phyloP scores from a whole-genome alignment of 1,140 invertebrate genomes.

The Drosophila insularis region DNA sequence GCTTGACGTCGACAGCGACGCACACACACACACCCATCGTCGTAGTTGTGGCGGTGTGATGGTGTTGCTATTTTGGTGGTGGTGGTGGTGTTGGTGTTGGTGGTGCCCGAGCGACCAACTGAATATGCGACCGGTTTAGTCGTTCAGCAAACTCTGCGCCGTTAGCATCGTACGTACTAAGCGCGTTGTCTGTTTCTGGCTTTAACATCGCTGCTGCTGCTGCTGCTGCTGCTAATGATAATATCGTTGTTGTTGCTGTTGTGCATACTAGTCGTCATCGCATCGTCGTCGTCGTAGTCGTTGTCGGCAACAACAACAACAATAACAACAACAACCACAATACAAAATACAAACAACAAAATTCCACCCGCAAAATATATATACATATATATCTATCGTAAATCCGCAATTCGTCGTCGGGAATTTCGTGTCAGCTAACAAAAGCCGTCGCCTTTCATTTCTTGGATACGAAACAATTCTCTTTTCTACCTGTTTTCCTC shows the following conservation, averaged over 20 bases:
- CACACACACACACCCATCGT: constrained; percentile 13
- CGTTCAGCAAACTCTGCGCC: constrained; percentile 73
- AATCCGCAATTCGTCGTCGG: constrained; percentile 9
- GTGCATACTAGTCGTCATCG: constrained; percentile 27
- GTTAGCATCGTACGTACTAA: constrained; percentile 65
- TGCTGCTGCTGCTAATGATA: constrained; percentile 38
- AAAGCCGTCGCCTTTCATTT: constrained; percentile 31
- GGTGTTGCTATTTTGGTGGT: constrained; percentile 1
- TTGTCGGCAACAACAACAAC: background rate
- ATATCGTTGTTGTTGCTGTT: constrained; percentile 30
- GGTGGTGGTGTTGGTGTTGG: constrained; percentile 25
- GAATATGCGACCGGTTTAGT: constrained; percentile 65
- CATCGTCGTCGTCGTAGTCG: constrained; percentile 16
- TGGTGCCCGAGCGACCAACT: constrained; percentile 25
- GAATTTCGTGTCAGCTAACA: constrained; percentile 8
- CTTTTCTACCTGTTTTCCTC: constrained; percentile 40
- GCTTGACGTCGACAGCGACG: constrained; percentile 25
- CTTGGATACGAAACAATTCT: constrained; percentile 57
- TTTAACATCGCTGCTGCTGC: constrained; percentile 18
- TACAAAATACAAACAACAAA: constrained; percentile 5
- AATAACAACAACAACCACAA: constrained; percentile 12
- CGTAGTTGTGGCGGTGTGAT: constrained; percentile 44
- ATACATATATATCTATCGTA: constrained; percentile 22
- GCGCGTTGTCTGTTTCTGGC: constrained; percentile 42
- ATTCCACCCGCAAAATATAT: constrained; percentile 10